Percentiles rank a stretch among this genome's conserved stretches.
Conservation (phyloP, 1,140 invertebrate species). For the Euura saliciscinereae region DNA sequence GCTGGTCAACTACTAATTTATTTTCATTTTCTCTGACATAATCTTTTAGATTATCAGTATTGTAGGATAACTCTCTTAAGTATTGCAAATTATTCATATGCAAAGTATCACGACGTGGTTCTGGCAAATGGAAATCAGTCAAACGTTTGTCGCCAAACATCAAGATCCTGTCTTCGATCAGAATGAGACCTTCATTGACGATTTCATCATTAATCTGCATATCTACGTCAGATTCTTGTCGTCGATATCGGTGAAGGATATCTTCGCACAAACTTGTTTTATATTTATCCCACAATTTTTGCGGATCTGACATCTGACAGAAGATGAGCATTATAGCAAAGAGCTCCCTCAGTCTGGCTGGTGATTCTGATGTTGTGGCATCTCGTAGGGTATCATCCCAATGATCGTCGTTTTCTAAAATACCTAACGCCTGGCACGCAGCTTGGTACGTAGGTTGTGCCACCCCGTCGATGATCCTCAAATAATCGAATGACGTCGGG, state of each 20-base stretch:
- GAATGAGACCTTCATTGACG: conserved; percentile 43
- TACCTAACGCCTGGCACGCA: conserved; percentile 39
- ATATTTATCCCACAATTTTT: background rate
- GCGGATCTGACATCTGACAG: conserved; percentile 9
- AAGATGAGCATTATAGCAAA: conserved; percentile 30
- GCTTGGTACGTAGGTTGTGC: conserved; percentile 32
- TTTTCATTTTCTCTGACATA: conserved; percentile 20
- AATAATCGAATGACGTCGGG: conserved; percentile 42
- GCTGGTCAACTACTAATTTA: conserved; percentile 16
- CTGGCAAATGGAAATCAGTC: conserved; percentile 47
- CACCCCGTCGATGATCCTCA: conserved; percentile 43
- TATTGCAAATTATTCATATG: too few species aligned
- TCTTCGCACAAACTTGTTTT: background rate
- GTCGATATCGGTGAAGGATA: conserved; percentile 8
- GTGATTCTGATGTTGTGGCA: conserved; percentile 36
- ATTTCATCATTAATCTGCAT: conserved; percentile 10
- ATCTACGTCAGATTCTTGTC: conserved; percentile 19
- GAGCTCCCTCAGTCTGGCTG: conserved; percentile 37
- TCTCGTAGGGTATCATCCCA: conserved; percentile 47
- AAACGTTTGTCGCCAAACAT: conserved; percentile 41
- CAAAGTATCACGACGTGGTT: too few species aligned
- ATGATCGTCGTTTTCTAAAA: conserved; percentile 51
- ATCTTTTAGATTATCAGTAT: conserved; percentile 13
- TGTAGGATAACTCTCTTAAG: too few species aligned
- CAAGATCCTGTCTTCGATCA: conserved; percentile 48